Evolutionary conservation across 2,113 vertebrate species (phyloP), one percentile per base, ranked within the genome.

Genomic region (Oncorhynchus mykiss): DNA sequence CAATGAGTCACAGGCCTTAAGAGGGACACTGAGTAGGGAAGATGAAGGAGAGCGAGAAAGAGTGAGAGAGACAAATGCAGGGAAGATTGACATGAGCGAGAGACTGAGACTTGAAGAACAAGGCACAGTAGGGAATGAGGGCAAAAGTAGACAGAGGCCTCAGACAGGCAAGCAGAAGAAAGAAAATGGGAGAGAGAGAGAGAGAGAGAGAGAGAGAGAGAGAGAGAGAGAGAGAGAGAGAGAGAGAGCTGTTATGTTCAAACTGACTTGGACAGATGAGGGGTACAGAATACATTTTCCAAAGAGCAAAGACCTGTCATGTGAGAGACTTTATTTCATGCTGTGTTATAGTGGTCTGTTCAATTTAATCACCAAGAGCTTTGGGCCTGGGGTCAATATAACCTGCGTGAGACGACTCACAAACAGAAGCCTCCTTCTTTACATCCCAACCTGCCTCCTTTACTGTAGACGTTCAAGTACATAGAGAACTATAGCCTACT

Each of bases 301-400:
- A 24, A 73, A 67, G 66, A 78, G 79, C 54, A 74, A 68, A 72
- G 70, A 70, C 54, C 72, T 71, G 85, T 76, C 73, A 79, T 76
- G 59, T 48, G 64, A 70, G 60, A 74, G 67, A 73, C 77, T 87
- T 90, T 87, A 88, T 88, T 91, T 86, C 83, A 87, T 78, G 83
- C 72, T 73, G 57, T 8, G 25, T 89, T 90, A 87, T 69, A 59
- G 77, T 69, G 18, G 80, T 67, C 80, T 80, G 77, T 83, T 87
- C 66, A 76, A 54, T 90, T 84, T 87, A 86, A 89, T 89, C 82
- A 86, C 85, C 70, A 22, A 49, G 73, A 81, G 73, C 80, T 84
- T 83, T 81, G 83, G 85, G 83, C 78, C 78, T 49, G 73, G 67
- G 73, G 78, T 87, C 87, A 87, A 89, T 90, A 81, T 77, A 78